phyloP scores from a whole-genome alignment of 2,888 invertebrate genomes.

The Noctua janthe region DNA sequence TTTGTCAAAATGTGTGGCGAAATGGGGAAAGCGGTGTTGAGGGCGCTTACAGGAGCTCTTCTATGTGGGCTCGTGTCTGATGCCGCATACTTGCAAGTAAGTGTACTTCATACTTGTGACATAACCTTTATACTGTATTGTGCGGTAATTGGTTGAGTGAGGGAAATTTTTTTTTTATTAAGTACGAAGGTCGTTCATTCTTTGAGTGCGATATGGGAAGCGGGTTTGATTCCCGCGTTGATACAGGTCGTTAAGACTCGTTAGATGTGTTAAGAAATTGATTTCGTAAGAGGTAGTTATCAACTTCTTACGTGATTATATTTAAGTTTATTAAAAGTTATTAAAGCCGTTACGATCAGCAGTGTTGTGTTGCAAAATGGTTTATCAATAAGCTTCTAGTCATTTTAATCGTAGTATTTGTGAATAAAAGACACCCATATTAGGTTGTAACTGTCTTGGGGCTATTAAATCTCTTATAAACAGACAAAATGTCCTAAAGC shows the following conservation, averaged over 20 bases:
- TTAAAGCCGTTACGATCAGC: neutral
- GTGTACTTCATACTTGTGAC: conserved; percentile 52
- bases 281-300: neutral
- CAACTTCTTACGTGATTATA: neutral
- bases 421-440: neutral
- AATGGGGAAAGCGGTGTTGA: conserved; percentile 87
- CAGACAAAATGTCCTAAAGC: conserved; percentile 15
- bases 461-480: conserved; percentile 10
- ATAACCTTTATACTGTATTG: conserved; percentile 10
- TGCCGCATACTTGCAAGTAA: conserved; percentile 87
- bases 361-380: neutral
- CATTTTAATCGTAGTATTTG: neutral
- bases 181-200: conserved; percentile 15
- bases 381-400: neutral
- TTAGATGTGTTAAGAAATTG: neutral
- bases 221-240: conserved; percentile 17
- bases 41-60: conserved; percentile 86
- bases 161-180: conserved; percentile 25
- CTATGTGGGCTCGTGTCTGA: conserved; percentile 86
- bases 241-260: neutral
- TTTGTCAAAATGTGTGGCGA: conserved; percentile 85
- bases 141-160: conserved; percentile 40
- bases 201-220: conserved; percentile 13
- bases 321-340: neutral
- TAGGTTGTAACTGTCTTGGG: neutral